Conservation (phyloP, 2,113 vertebrate species). For the Takifugu flavidus region DNA sequence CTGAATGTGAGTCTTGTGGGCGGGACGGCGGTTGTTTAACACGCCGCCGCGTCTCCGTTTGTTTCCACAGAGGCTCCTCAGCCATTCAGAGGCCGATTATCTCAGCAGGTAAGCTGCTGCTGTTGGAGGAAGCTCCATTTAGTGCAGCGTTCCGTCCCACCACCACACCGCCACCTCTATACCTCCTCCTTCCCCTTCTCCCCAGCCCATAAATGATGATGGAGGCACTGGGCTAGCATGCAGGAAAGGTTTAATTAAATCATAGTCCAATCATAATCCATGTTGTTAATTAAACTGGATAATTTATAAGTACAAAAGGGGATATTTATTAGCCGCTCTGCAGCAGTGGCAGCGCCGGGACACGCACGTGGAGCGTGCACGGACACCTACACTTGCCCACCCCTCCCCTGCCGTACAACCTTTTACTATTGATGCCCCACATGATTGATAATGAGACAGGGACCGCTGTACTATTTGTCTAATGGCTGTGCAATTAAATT, state of each 20-base stretch:
- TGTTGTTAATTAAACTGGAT: slow-evolving; percentile 85
- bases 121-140: slow-evolving; percentile 41
- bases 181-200: neutral
- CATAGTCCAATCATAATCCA: slow-evolving; percentile 81
- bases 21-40: neutral
- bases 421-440: slow-evolving; percentile 88
- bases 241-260: slow-evolving; percentile 82
- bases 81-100: slow-evolving; percentile 27
- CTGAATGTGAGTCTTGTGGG: slow-evolving; percentile 1
- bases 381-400: slow-evolving; percentile 25
- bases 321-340: slow-evolving; percentile 79
- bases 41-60: slow-evolving; percentile 5
- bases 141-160: slow-evolving; percentile 22
- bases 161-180: neutral
- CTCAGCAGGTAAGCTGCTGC: slow-evolving; percentile 46
- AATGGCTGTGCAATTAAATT: slow-evolving; percentile 99
- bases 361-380: slow-evolving; percentile 21
- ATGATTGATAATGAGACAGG: slow-evolving; percentile 96
- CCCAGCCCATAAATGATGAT: slow-evolving; percentile 67
- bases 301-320: slow-evolving; percentile 80
- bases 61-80: slow-evolving; percentile 16
- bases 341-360: slow-evolving; percentile 41
- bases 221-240: slow-evolving; percentile 58
- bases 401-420: slow-evolving; percentile 51
- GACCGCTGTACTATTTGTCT: slow-evolving; percentile 99